Percentiles rank a stretch among this genome's conserved stretches.
Conservation (phyloP, 2,888 invertebrate species). For the Tryphoninae sp. region DNA sequence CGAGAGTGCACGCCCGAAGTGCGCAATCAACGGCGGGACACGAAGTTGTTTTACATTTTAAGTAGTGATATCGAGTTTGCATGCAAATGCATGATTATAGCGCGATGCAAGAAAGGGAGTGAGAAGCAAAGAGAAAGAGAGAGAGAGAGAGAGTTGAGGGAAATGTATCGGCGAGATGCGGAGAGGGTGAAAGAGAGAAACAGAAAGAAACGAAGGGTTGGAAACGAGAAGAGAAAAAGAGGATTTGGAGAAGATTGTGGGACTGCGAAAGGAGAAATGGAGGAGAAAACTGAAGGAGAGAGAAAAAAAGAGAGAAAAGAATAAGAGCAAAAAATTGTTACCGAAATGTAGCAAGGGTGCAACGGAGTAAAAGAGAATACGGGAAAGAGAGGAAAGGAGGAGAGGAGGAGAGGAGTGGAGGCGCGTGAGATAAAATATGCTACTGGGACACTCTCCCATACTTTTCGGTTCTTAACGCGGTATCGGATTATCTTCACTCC, state of each 20-base stretch:
- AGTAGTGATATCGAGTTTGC: conserved; percentile 83
- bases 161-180: conserved; percentile 19
- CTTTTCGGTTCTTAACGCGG: conserved; percentile 67
- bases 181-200: conserved; percentile 26
- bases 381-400: conserved; percentile 61
- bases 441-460: conserved; percentile 69
- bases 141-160: conserved; percentile 39
- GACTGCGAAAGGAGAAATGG: conserved; percentile 43
- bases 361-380: conserved; percentile 33
- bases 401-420: conserved; percentile 64
- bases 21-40: conserved; percentile 65
- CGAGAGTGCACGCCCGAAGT: conserved; percentile 55
- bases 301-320: no score
- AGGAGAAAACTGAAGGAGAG: conserved; percentile 43
- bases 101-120: conserved; percentile 55
- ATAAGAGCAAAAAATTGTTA: conserved; percentile 28
- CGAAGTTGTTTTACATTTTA: conserved; percentile 82
- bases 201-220: conserved; percentile 40
- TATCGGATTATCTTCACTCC: conserved; percentile 63
- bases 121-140: conserved; percentile 19
- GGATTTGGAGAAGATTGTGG: conserved; percentile 42
- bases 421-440: conserved; percentile 71
- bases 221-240: conserved; percentile 5
- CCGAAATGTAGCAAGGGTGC: conserved; percentile 28
- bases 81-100: conserved; percentile 84